These are phyloP conservation scores for Heliconius congener DNA, from an alignment of 1,140 invertebrate genomes.

Conservation along the genomic window DNA sequence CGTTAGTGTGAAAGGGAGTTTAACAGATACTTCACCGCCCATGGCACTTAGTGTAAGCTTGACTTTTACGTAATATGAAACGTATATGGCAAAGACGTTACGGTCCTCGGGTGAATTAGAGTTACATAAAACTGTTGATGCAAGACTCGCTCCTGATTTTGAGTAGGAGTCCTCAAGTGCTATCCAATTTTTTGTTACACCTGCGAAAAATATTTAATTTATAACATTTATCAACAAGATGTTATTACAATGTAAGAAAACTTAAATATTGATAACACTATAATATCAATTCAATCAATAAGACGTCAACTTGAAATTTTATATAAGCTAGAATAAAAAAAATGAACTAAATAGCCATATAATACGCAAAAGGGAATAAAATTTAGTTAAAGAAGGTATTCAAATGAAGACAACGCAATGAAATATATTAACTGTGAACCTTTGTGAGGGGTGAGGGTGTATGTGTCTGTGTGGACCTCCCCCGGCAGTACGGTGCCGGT, in stretches of 20 bases:
- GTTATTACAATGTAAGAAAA: too few species aligned
- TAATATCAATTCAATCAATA: not conserved
- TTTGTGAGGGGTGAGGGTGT: slow-evolving; percentile 86
- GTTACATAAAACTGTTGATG: slow-evolving; percentile 85
- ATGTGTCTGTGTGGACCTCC: slow-evolving; percentile 83
- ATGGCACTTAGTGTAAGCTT: slow-evolving; percentile 89
- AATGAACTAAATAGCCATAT: not conserved
- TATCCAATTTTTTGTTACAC: slow-evolving; percentile 91
- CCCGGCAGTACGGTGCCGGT: slow-evolving; percentile 86
- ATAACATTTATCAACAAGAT: not conserved
- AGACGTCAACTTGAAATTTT: too few species aligned
- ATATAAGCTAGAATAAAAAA: not conserved
- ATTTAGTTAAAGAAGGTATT: too few species aligned
- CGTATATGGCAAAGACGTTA: slow-evolving; percentile 94
- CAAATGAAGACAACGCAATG: not conserved
- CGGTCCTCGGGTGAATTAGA: slow-evolving; percentile 84
- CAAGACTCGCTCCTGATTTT: slow-evolving; percentile 85
- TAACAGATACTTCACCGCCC: slow-evolving; percentile 89
- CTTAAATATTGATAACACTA: not conserved
- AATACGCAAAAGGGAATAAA: not conserved
- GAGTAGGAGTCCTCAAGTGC: slow-evolving; percentile 89
- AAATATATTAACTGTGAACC: slow-evolving; percentile 57
- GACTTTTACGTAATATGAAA: slow-evolving; percentile 94
- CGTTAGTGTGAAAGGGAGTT: slow-evolving; percentile 89
- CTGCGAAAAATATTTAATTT: slow-evolving; percentile 48